Conservation (phyloP, 2,888 invertebrate species). For the Ennomos fuscantarius region DNA sequence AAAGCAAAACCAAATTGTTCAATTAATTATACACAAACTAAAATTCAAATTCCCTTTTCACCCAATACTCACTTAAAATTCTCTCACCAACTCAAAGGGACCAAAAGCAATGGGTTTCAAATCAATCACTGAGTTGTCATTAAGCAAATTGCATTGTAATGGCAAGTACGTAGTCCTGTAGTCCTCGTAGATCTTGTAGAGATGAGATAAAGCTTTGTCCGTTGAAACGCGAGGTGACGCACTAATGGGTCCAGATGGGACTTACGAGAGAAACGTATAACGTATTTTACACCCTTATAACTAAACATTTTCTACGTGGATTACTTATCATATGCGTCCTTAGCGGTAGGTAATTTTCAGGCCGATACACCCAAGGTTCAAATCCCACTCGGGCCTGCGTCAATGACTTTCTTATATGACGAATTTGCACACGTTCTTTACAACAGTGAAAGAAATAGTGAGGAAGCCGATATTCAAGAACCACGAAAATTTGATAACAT, state of each 20-base stretch:
- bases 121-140: constrained; percentile 49
- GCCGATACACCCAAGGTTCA: too few relatives aligned
- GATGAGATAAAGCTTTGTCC: constrained; percentile 51
- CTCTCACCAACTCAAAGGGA: constrained; percentile 30
- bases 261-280: constrained; percentile 3
- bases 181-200: constrained; percentile 5
- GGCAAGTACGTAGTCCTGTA: constrained; percentile 17
- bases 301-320: too few relatives aligned
- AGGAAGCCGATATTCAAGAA: too few relatives aligned
- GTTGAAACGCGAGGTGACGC: constrained; percentile 45
- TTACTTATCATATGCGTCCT: too few relatives aligned
- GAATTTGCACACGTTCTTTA: too few relatives aligned
- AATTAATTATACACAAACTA: constrained; percentile 2
- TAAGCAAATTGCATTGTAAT: constrained; percentile 52
- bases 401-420: too few relatives aligned
- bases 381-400: too few relatives aligned
- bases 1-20: too few relatives aligned
- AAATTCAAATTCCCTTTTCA: not conserved
- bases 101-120: constrained; percentile 24
- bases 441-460: too few relatives aligned
- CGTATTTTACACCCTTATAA: too few relatives aligned
- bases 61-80: constrained; percentile 1
- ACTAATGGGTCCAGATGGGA: constrained; percentile 47
- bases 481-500: too few relatives aligned
- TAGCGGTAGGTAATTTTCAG: too few relatives aligned